Evolutionary conservation across 2,797 vertebrate species (phyloP), one percentile per base, ranked within the genome.

Genomic region (Tarsius wallacei): DNA sequence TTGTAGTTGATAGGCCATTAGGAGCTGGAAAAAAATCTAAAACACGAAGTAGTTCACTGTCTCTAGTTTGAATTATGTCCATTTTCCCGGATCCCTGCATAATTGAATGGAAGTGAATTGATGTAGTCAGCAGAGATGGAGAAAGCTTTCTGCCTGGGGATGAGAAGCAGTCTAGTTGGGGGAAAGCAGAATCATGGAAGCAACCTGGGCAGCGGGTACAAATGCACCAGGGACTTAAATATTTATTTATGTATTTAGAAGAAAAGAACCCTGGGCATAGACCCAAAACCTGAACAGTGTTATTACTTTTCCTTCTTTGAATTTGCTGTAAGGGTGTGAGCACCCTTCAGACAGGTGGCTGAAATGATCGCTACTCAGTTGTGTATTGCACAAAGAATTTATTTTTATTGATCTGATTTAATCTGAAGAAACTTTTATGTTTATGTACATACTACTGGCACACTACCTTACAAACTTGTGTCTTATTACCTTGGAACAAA

Each of bases 171-270:
- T 63, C 51, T 78, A 19, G 15, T 31, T 17, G 9, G 47, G 10
- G 49, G 47, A 21, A 89, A 33, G 33, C 12, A 78, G 84, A 84
- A 59, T 63, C 76, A 28, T 4, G 71, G 47, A 66, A 90, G 22
- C 36, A n/a, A 90, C 61, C 86, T 61, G 57, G 73, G 71, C 64
- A 61, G 57, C 1, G 14, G 57, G 64, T 42, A n/a, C 19, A 81
- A 77, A 88, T 42, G 76, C 15, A 47, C 36, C 22, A 51, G 33
- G 59, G 63, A 77, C 78, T 97, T 86, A 87, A 86, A 91, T 63
- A 96, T 81, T 93, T 92, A 47, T 90, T 96, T 88, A 84, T 81
- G 42, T 88, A 87, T 96, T 94, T 95, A 85, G 94, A 95, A 90
- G 89, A 59, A 87, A 96, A 93, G 61, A 82, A 21, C 85, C 31